Evolutionary conservation across 2,113 vertebrate species (phyloP).

Genomic region (Marmota flaviventris): DNA sequence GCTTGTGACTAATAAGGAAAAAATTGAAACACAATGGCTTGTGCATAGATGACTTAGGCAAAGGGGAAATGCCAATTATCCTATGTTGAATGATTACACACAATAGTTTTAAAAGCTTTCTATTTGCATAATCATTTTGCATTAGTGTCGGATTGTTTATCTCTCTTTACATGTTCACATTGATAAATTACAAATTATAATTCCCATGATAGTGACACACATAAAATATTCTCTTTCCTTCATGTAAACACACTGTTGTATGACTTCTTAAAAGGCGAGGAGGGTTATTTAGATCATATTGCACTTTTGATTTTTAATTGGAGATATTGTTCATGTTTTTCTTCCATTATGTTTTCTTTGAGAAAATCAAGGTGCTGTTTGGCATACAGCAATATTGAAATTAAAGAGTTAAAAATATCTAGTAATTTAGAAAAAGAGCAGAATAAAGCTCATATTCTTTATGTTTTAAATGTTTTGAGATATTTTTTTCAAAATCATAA

Average conservation of each 20-base stretch:
- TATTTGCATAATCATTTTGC: slow-evolving; percentile 62
- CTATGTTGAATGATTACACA: slow-evolving; percentile 51
- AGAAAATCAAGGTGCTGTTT: slow-evolving; percentile 59
- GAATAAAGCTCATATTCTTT: slow-evolving; percentile 32
- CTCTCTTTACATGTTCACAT: slow-evolving; percentile 25
- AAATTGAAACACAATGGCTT: slow-evolving; percentile 55
- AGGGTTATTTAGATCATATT: slow-evolving; percentile 4
- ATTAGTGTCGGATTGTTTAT: slow-evolving; percentile 17
- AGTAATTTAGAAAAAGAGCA: slow-evolving; percentile 18
- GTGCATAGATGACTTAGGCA: slow-evolving; percentile 44
- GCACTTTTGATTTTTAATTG: slow-evolving; percentile 59
- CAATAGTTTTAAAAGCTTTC: slow-evolving; percentile 59
- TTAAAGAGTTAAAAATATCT: slow-evolving; percentile 28
- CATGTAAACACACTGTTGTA: slow-evolving; percentile 8
- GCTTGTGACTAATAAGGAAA: slow-evolving; percentile 67
- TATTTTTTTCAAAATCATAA: not conserved
- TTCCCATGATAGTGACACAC: not conserved
- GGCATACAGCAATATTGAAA: slow-evolving; percentile 3
- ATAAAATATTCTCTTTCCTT: slow-evolving; percentile 13
- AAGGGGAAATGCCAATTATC: slow-evolving; percentile 66
- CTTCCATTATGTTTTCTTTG: not conserved
- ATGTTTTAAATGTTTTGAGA: slow-evolving; percentile 40
- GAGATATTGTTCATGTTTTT: not conserved
- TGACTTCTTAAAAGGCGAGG: slow-evolving; percentile 51
- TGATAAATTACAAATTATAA: not conserved